Evolutionary conservation across 2,888 invertebrate species (phyloP), one percentile per base, ranked within the genome.

Genomic region (Diarsia brunnea): DNA sequence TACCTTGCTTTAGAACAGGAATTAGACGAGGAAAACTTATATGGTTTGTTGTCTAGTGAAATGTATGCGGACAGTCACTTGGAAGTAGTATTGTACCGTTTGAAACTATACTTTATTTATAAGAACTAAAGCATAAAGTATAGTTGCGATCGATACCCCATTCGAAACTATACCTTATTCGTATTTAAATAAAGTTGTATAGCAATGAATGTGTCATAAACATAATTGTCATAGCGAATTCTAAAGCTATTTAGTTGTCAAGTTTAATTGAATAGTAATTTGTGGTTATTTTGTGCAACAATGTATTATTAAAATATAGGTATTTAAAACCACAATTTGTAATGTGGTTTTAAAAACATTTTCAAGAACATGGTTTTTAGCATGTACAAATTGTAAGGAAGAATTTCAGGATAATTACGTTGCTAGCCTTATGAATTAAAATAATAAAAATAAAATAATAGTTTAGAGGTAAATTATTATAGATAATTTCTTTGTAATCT

Each of bases 1-100:
- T 84, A 81, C 73, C 77, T 77, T 65, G 64, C 73, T 84, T 73
- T 67, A 21, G 16, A 63, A 10, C n/a, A 24, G 45, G 64, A 75
- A 66, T 81, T 75, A 68, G 61, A 67, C 14, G 55, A 43, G 16
- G 71, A 27, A 64, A 83, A 71, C 51, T 77, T 77, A 5, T 61
- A 27, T 58, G 21, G 45, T 51, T 77, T 55, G 80, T 55, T 31
- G 21, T 63, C 21, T 21, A 19, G 49, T 16, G 11, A 45, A 79
- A 64, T 71, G 2, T 71, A 51, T 5, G 21, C 2, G 55, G 45
- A 51, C 51, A 75, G 45, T 47, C 63, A 12, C 10, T 69, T 69
- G 7, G 7, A 3, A 21, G 14, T 16, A 49, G 1, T n/a, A 43
- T 14, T 14, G 43, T 43, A n/a, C 43, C n/a, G n/a, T n/a, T n/a